Evolutionary conservation across 1,140 invertebrate genomes (phyloP), one percentile per base, ranked within the genome.

Genomic region (Nomia melanderi): DNA sequence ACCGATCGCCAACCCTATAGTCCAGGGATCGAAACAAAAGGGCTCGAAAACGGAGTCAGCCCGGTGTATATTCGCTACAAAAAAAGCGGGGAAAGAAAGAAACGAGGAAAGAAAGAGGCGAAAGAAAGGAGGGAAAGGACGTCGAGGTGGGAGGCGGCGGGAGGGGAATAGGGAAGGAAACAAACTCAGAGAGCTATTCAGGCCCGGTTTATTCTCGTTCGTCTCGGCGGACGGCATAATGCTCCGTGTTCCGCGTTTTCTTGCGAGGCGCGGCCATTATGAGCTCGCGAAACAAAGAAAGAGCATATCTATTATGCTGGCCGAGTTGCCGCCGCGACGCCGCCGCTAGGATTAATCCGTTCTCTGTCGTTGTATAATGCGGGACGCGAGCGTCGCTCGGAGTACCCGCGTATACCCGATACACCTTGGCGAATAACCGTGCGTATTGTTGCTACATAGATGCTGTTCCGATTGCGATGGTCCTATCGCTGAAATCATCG

Each of bases 361-460:
- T 85, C 83, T 83, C 71, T 85, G 82, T 84, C 82, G 75, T 85
- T 85, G 81, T 84, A 85, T 78, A 84, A 84, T 84, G 82, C 50
- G 41, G 20, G 77, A 78, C 41, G 77, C 78, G 70, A 66, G 59
- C 69, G 78, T 41, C 69, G 62, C 50, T 50, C 44, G 47, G 25
- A 75, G 64, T 82, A 39, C 57, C 41, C 44, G n/a, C 39, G 60
- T 20, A 7, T 29, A 41, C 39, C 62, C 2, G 53, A 66, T 74
- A 23, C 25, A 59, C 53, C 63, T 36, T 78, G 63, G 63, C 47
- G 62, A 39, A 56, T 82, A 82, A 81, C 74, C 67, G 62, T 47
- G 67, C 79, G 56, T 50, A 82, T 82, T 82, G 74, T 82, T 66
- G 67, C 25, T n/a, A n/a, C n/a, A n/a, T 20, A 23, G 29, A 36